Evolutionary conservation across 2,113 vertebrate genomes (phyloP), one percentile per base, ranked within the genome.

Genomic region (Arizona elegans): DNA sequence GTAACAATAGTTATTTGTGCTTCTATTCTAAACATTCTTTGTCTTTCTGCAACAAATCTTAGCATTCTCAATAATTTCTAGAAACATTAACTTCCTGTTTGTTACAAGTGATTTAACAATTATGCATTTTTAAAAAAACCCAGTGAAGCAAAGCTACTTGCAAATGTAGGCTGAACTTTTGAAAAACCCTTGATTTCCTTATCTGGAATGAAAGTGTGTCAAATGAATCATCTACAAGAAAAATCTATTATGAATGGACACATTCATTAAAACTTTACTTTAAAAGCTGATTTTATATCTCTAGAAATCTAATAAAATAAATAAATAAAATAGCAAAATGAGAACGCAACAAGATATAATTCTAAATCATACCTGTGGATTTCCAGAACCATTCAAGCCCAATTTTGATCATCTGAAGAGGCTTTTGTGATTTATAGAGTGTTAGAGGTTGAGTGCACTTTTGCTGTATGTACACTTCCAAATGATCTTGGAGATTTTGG

Each of bases 401-500:
- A 21, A 99, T 99, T 96, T 93, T 97, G 90, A 98, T 52, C 98
- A 98, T 99, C n/a, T 96, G 97, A 87, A 98, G 89, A 87, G 98
- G 99, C 96, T 98, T 98, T 97, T 99, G 99, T 75, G 98, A 97
- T 0, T 97, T 97, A 89, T 98, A 98, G 0, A 99, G 97, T 8
- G 99, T 99, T 93, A 99, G 98, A 13, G 99, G 99, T 58, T 97
- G 97, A 89, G 97, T 99, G 96, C 99, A 99, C 52, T 98, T 97
- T 47, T 99, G 99, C 96, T 99, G 99, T 29, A 99, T 62, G 0
- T 99, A 99, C 9, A 99, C 92, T 97, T 99, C 99, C 95, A 99
- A 97, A 95, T 99, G 99, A 95, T 99, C 99, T 94, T 99, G 99
- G 54, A 99, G 98, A 97, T 99, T 99, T 95, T 98, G 98, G 88